phyloP scores from a whole-genome alignment of 2,888 invertebrate genomes.

The Lymantria dispar region DNA sequence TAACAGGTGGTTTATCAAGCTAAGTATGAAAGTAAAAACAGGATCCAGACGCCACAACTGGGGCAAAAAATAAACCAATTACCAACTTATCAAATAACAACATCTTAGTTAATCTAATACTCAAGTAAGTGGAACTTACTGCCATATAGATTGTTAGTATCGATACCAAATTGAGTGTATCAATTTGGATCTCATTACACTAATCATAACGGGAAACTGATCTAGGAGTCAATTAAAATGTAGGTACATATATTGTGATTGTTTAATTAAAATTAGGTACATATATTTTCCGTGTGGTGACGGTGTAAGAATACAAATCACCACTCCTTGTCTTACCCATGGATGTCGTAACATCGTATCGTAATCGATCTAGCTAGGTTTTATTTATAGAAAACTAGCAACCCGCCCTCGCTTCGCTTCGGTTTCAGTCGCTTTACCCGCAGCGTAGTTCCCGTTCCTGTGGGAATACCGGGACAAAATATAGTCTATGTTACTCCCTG shows the following conservation, averaged over 20 bases:
- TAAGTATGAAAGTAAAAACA: conserved; percentile 1
- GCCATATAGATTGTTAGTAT: conserved; percentile 21
- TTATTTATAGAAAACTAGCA: too few relatives aligned
- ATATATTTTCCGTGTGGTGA: too few relatives aligned
- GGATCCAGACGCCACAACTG: neutral
- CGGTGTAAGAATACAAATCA: too few relatives aligned
- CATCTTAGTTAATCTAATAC: conserved; percentile 25
- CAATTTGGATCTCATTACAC: conserved; percentile 45
- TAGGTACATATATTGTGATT: neutral
- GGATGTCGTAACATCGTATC: too few relatives aligned
- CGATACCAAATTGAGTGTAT: conserved; percentile 32
- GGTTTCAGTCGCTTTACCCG: too few relatives aligned
- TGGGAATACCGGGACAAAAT: too few relatives aligned
- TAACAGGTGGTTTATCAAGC: neutral
- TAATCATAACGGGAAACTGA: conserved; percentile 35
- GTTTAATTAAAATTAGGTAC: too few relatives aligned
- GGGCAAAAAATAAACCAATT: conserved; percentile 28
- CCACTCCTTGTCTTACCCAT: too few relatives aligned
- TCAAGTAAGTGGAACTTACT: conserved; percentile 13
- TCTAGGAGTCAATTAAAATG: conserved; percentile 32
- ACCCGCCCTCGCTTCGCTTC: too few relatives aligned
- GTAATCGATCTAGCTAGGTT: too few relatives aligned
- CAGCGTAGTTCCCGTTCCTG: too few relatives aligned
- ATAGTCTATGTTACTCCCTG: too few relatives aligned
- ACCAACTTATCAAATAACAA: conserved; percentile 31